phyloP scores from a whole-genome alignment of 2,113 vertebrate species.

The Sialia sialis region DNA sequence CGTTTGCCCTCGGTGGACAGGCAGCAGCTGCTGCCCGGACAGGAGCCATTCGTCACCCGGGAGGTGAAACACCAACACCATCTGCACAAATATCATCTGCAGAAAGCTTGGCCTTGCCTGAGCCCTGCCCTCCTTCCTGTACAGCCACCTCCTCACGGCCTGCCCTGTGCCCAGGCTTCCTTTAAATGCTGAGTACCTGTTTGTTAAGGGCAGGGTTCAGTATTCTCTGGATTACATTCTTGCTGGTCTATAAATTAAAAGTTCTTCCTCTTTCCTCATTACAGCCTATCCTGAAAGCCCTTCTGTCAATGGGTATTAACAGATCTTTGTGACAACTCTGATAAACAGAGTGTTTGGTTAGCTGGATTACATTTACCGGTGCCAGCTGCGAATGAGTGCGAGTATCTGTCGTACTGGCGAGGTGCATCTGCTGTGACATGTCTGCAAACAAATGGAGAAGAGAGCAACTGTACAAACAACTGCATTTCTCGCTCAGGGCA shows the following conservation, averaged over 20 bases:
- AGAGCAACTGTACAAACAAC: conserved; percentile 28
- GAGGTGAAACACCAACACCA: background rate
- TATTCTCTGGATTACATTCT: background rate
- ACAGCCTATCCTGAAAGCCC: background rate
- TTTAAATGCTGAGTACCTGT: background rate
- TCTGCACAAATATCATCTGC: background rate
- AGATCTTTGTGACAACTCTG: conserved; percentile 2
- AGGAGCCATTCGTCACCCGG: background rate
- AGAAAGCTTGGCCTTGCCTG: background rate
- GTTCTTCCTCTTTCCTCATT: conserved; percentile 30
- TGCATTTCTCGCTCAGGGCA: rapidly evolving
- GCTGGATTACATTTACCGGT: background rate
- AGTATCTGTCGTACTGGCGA: background rate
- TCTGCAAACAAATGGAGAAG: conserved; percentile 13
- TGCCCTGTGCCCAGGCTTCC: rapidly evolving
- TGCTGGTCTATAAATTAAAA: background rate
- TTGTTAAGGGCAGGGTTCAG: background rate
- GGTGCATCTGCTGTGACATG: conserved; percentile 36
- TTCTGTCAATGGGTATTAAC: background rate
- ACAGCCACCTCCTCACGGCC: background rate
- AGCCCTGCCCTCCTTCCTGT: background rate
- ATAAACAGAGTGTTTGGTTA: background rate
- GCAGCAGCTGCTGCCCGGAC: background rate
- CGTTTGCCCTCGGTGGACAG: background rate
- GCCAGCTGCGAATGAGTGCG: background rate